Evolutionary conservation across 2,888 invertebrate genomes (phyloP).

Genomic region (Ennomos fuscantarius): DNA sequence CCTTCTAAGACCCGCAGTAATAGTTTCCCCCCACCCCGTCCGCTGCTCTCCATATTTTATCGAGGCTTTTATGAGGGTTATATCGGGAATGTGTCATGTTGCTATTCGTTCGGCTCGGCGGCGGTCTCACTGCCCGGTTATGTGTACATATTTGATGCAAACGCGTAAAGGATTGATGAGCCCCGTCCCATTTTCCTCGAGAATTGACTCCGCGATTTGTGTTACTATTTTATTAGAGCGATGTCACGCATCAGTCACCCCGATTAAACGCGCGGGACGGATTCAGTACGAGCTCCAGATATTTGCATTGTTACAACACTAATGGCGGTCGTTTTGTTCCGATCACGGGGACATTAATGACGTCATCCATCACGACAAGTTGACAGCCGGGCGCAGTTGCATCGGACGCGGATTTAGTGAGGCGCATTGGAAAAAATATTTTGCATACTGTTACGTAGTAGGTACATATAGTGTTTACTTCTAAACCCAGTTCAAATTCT

Average conservation of each 20-base stretch:
- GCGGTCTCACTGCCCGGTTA: constrained; percentile 52
- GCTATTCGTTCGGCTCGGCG: constrained; percentile 52
- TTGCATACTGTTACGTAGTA: constrained; percentile 1
- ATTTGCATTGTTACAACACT: constrained; percentile 52
- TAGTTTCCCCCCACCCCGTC: constrained; percentile 67
- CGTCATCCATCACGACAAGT: constrained; percentile 74
- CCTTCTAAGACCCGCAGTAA: constrained; percentile 63
- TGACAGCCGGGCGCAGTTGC: constrained; percentile 68
- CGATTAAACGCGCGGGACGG: constrained; percentile 10
- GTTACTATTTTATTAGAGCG: constrained; percentile 50
- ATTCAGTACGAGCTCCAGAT: constrained; percentile 35
- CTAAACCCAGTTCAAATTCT: no score
- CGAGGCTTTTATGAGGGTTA: constrained; percentile 73
- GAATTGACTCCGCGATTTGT: constrained; percentile 60
- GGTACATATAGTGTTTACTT: no score
- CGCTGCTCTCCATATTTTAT: constrained; percentile 74
- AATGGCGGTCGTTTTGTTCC: constrained; percentile 62
- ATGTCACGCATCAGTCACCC: constrained; percentile 33
- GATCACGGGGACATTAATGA: constrained; percentile 68
- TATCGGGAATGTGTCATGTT: constrained; percentile 70
- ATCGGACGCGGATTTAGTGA: constrained; percentile 56
- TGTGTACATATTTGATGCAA: constrained; percentile 73
- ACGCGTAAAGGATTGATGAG: constrained; percentile 72
- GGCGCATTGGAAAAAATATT: constrained; percentile 34
- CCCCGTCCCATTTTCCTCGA: constrained; percentile 59